Base-by-base conservation (phyloP, 2,113 vertebrate genomes). In the Oceanites oceanicus region DNA sequence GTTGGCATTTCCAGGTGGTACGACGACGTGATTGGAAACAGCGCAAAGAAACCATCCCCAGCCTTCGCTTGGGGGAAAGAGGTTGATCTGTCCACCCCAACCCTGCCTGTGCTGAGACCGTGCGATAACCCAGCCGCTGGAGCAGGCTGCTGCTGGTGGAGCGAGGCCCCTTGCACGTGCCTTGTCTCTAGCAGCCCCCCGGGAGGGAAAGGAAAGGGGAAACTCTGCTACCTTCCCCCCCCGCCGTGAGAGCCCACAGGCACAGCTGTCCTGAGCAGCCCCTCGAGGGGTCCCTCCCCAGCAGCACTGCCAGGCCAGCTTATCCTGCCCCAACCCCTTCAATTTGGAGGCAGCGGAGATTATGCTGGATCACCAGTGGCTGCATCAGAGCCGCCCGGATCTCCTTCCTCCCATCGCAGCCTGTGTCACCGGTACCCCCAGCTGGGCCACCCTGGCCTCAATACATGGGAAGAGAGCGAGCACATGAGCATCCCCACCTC, bases 71-170 rank as follows among this genome's bases (percentile, higher is more conserved):
- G 3, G 14, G 40, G 27, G 15, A 86, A 63, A 8, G 66, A 62
- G 34, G 15, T 2, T 36, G 38, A 75, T n/a, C 19, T 1, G 1
- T 13, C 20, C 30, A 58, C 52, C 52, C 56, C 15, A 30, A 21
- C 5, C 13, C 18, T 0, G 2, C 1, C 2, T 30, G 40, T 50
- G 70, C 32, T 1, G 3, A 17, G 20, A 44, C 12, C 0, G 0
- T 19, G 50, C 0, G 3, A 23, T 10, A 72, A 26, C 25, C n/a
- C 40, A 56, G 40, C 15, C 1, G 7, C 63, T 11, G 32, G 47
- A 59, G 52, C 11, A 15, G 15, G 49, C 52, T 71, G 63, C 25
- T 50, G 75, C 42, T 2, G 0, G 42, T 0, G 0, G 36, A 34
- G 32, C 3, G 3, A 86, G n/a, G 34, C 21, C 50, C 16, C 22